A percentile compares a stretch with the other conserved stretches of the same genome.
These are phyloP conservation scores for Hoplodrina blanda DNA, from an alignment of 2,888 invertebrate species.

Conservation along the genomic window DNA sequence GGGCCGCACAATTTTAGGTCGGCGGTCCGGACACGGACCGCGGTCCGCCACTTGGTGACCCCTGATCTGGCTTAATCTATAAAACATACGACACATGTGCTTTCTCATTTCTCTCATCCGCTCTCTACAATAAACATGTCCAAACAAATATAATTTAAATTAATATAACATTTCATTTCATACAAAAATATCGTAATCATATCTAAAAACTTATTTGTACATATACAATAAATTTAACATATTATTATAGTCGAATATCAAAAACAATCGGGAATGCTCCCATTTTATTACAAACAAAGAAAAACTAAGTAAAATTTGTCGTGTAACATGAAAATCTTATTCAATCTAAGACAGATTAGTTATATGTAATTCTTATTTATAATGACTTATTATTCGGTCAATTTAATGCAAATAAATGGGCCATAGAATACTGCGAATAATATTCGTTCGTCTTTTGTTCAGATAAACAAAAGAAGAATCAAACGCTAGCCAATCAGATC, in stretches of 20 bases:
- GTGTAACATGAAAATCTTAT: constrained; percentile 50
- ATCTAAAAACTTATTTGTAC: constrained; percentile 37
- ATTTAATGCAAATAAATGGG: constrained; percentile 33
- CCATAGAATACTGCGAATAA: neutral
- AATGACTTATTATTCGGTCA: constrained; percentile 47
- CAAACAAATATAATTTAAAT: constrained; percentile 47
- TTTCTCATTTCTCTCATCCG: constrained; percentile 38
- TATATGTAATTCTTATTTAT: constrained; percentile 50
- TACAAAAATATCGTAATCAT: constrained; percentile 37
- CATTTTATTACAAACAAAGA: constrained; percentile 19
- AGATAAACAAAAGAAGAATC: too few species aligned
- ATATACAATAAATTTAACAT: constrained; percentile 42
- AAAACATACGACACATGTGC: constrained; percentile 35
- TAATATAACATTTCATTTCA: constrained; percentile 46
- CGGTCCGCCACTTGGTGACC: too few species aligned
- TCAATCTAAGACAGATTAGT: constrained; percentile 52
- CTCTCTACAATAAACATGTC: constrained; percentile 29
- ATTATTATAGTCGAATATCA: constrained; percentile 33
- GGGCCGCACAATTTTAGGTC: too few species aligned
- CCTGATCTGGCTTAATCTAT: constrained; percentile 20
- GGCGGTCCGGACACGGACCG: too few species aligned
- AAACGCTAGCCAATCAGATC: too few species aligned
- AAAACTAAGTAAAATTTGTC: constrained; percentile 27
- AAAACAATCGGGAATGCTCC: constrained; percentile 31
- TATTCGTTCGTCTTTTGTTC: too few species aligned